Evolutionary conservation across 2,888 invertebrate species (phyloP).

Genomic region (Nineta flava): DNA sequence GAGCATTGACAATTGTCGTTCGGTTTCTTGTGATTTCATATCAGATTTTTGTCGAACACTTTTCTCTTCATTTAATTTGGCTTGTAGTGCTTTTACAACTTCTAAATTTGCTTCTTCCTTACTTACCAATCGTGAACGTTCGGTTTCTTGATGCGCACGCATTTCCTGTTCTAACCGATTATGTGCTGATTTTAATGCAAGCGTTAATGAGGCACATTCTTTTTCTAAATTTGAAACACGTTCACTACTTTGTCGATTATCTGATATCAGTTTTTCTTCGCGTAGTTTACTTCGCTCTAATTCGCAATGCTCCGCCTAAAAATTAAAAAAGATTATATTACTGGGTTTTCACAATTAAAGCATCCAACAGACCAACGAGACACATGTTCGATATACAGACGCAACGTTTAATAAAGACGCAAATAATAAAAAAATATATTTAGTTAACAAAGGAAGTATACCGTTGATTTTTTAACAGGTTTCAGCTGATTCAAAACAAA

Average conservation of each 20-base stretch:
- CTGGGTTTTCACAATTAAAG: neutral
- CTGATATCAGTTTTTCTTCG: slow-evolving; percentile 50
- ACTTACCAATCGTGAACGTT: slow-evolving; percentile 63
- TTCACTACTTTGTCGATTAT: slow-evolving; percentile 66
- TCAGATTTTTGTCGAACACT: slow-evolving; percentile 74
- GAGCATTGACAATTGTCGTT: slow-evolving; percentile 86
- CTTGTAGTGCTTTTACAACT: slow-evolving; percentile 85
- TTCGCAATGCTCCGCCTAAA: slow-evolving; percentile 32
- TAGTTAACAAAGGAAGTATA: too few relatives aligned
- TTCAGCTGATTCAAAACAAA: too few relatives aligned
- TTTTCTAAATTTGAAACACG: slow-evolving; percentile 76
- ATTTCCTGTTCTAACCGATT: slow-evolving; percentile 74
- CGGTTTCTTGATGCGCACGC: slow-evolving; percentile 76
- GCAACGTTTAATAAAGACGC: too few relatives aligned
- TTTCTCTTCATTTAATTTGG: slow-evolving; percentile 84
- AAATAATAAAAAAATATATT: too few relatives aligned
- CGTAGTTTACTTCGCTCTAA: slow-evolving; percentile 45
- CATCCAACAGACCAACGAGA: too few relatives aligned
- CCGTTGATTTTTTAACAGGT: too few relatives aligned
- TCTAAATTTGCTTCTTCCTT: slow-evolving; percentile 88
- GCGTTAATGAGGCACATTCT: slow-evolving; percentile 66
- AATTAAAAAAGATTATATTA: neutral
- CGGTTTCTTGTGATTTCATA: slow-evolving; percentile 75
- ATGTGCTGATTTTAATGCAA: slow-evolving; percentile 72
- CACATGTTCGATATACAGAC: too few relatives aligned